Percentiles rank a stretch among this genome's conserved stretches.
Conservation (phyloP, 1,140 invertebrate species). For the Orussus abietinus region DNA sequence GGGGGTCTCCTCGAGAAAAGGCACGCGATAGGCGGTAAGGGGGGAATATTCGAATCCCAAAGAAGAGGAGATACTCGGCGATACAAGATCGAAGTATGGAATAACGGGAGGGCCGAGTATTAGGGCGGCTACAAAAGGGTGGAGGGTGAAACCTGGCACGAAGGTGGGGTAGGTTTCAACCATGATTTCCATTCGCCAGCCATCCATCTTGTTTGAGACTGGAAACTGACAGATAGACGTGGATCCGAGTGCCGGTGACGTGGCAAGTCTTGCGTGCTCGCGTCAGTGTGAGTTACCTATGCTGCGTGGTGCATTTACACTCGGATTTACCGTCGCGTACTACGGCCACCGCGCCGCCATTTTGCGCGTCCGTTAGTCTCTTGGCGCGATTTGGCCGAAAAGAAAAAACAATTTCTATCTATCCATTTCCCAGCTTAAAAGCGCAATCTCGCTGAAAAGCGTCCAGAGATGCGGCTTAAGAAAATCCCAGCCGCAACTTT, state of each 20-base stretch:
- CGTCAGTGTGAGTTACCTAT: conserved; percentile 6
- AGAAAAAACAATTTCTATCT: too few species aligned
- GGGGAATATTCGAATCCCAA: too few species aligned
- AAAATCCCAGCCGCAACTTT: too few species aligned
- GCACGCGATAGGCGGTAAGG: too few species aligned
- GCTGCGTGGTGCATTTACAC: conserved; percentile 21
- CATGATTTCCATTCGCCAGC: conserved; percentile 56
- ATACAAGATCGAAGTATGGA: conserved; percentile 13
- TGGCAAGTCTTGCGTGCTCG: conserved; percentile 53
- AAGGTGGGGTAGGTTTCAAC: conserved; percentile 44
- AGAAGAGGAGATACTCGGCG: background rate
- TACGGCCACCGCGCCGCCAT: conserved; percentile 23
- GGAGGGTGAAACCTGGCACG: conserved; percentile 18
- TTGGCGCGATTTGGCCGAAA: too few species aligned
- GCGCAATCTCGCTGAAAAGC: too few species aligned
- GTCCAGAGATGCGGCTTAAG: too few species aligned
- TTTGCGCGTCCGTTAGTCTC: too few species aligned
- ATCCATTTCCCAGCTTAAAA: too few species aligned
- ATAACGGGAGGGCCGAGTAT: conserved; percentile 8
- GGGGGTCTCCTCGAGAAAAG: too few species aligned
- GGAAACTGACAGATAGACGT: conserved; percentile 56
- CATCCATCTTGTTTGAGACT: conserved; percentile 57
- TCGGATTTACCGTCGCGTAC: too few species aligned
- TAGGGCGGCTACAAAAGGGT: background rate
- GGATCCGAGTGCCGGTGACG: conserved; percentile 54